Evolutionary conservation across 2,113 vertebrate species (phyloP).

Genomic region (Pseudolaguvia tuberculata): DNA sequence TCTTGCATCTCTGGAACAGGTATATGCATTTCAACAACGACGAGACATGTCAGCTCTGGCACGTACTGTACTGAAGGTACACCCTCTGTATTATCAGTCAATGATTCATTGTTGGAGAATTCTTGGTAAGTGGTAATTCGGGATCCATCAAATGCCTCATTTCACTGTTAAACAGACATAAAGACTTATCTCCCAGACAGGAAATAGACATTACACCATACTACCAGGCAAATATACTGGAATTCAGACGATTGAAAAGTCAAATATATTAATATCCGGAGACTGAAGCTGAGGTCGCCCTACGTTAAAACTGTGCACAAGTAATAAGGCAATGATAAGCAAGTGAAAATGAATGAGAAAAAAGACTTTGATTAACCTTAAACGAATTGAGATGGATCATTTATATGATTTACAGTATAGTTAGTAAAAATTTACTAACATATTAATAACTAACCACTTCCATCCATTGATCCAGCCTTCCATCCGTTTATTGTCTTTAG

Average conservation of each 20-base stretch:
- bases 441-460: not conserved
- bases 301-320: not conserved
- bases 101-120: not conserved
- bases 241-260: not conserved
- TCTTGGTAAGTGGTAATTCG: constrained; percentile 4
- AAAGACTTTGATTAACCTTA: not conserved
- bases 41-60: no score
- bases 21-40: constrained; percentile 3
- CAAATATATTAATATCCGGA: not conserved
- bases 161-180: constrained; percentile 3
- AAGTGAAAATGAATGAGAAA: not conserved
- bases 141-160: not conserved
- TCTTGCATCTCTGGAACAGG: not conserved
- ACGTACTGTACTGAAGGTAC: not conserved
- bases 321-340: not conserved
- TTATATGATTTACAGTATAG: not conserved
- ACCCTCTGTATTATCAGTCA: not conserved
- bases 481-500: no score
- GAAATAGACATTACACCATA: not conserved
- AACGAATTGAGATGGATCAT: not conserved
- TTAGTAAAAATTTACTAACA: not conserved
- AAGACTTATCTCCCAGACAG: not conserved
- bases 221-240: not conserved
- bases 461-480: no score
- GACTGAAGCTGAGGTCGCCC: not conserved